phyloP scores from a whole-genome alignment of 2,888 invertebrate species.

The Bhutanitis thaidina region DNA sequence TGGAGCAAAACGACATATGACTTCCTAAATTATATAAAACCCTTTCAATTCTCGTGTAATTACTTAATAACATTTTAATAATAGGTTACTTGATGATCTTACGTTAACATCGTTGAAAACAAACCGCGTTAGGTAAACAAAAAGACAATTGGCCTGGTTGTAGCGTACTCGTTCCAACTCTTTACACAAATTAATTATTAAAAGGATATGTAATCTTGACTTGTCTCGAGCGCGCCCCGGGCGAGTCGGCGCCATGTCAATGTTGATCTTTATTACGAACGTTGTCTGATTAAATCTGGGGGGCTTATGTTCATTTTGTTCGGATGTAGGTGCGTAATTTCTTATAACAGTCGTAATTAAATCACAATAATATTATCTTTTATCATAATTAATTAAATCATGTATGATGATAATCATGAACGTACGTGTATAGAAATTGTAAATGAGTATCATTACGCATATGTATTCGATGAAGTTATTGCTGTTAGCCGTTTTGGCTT shows the following conservation, averaged over 20 bases:
- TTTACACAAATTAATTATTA: constrained; percentile 73
- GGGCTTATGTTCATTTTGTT: constrained; percentile 31
- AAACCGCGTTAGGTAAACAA: constrained; percentile 44
- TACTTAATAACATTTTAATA: background rate
- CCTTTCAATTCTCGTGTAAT: background rate
- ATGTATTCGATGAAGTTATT: no score
- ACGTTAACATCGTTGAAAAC: constrained; percentile 17
- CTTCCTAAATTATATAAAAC: no score
- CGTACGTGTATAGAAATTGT: background rate
- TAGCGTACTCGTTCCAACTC: constrained; percentile 45
- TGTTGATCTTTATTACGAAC: constrained; percentile 55
- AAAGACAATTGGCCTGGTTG: constrained; percentile 41
- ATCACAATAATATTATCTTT: constrained; percentile 47
- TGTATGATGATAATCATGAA: no score
- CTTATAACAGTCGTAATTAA: constrained; percentile 55
- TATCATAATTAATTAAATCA: no score
- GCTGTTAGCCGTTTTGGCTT: no score
- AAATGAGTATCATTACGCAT: no score
- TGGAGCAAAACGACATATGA: no score
- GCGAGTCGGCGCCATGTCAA: constrained; percentile 44
- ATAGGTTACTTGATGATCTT: background rate
- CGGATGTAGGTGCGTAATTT: constrained; percentile 40
- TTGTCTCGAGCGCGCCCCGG: constrained; percentile 38
- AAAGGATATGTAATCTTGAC: constrained; percentile 58
- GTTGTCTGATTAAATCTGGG: constrained; percentile 57